Evolutionary conservation across 2,888 invertebrate genomes (phyloP).

Genomic region (Meghimatium bilineatum): DNA sequence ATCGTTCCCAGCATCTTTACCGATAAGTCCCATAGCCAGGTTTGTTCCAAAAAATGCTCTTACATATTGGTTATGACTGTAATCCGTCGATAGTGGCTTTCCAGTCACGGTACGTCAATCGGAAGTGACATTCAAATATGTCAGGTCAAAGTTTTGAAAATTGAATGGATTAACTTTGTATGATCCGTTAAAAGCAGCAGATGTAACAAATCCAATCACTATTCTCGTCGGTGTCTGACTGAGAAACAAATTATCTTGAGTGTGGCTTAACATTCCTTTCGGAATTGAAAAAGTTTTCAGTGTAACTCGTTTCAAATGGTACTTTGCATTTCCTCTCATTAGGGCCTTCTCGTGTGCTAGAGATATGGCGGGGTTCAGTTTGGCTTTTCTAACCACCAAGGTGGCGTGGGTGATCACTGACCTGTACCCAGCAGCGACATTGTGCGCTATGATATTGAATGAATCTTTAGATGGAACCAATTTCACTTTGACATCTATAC

Average conservation of each 20-base stretch:
- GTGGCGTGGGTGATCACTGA: conserved; percentile 1
- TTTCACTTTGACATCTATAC: conserved; percentile 41
- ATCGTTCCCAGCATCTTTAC: not conserved
- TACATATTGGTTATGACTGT: not conserved
- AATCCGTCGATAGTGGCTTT: conserved; percentile 32
- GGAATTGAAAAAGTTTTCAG: conserved; percentile 21
- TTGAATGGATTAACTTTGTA: conserved; percentile 43
- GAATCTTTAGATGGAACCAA: conserved; percentile 2
- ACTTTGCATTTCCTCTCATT: conserved; percentile 26
- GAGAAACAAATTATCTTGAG: conserved; percentile 32
- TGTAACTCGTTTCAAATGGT: conserved; percentile 23
- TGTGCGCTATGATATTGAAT: conserved; percentile 29
- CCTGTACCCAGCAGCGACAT: not conserved
- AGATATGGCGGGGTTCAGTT: conserved; percentile 12
- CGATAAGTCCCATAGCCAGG: not conserved
- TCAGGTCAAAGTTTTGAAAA: conserved; percentile 20
- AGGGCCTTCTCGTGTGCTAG: conserved; percentile 36
- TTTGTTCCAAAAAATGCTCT: not conserved
- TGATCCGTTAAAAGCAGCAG: conserved; percentile 28
- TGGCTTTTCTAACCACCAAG: conserved; percentile 37
- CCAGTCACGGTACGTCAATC: conserved; percentile 32
- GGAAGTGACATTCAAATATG: not conserved
- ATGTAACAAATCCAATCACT: conserved; percentile 26
- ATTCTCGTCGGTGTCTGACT: conserved; percentile 27
- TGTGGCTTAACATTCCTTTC: conserved; percentile 1